phyloP scores from a whole-genome alignment of 1,140 invertebrate species.

The Spodoptera frugiperda region DNA sequence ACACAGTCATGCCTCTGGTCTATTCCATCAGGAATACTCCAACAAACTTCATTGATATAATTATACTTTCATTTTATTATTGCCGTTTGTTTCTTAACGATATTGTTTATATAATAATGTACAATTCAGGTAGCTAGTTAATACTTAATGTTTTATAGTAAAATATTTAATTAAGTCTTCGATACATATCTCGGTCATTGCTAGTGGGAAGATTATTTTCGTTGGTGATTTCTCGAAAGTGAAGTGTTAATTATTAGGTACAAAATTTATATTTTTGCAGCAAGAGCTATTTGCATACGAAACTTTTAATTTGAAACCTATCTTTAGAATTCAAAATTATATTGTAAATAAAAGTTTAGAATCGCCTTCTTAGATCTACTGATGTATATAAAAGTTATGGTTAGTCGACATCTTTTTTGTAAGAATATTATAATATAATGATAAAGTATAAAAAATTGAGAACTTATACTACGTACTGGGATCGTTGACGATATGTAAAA shows the following conservation, averaged over 20 bases:
- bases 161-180: constrained; percentile 49
- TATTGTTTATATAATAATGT: constrained; percentile 42
- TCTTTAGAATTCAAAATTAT: constrained; percentile 55
- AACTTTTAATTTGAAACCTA: constrained; percentile 43
- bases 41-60: constrained; percentile 37
- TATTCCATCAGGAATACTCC: constrained; percentile 41
- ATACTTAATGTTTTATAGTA: constrained; percentile 51
- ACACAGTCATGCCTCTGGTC: constrained; percentile 49
- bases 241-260: constrained; percentile 35
- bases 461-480: constrained; percentile 58
- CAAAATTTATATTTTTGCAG: constrained; percentile 57
- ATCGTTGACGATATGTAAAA: constrained; percentile 52
- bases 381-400: constrained; percentile 69
- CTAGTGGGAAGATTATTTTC: constrained; percentile 31
- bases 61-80: constrained; percentile 21
- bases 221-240: constrained; percentile 31
- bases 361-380: constrained; percentile 78
- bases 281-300: constrained; percentile 37
- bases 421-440: constrained; percentile 50
- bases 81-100: not conserved
- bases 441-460: constrained; percentile 46
- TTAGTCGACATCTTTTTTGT: constrained; percentile 63
- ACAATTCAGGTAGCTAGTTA: constrained; percentile 47
- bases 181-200: constrained; percentile 59
- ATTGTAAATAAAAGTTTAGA: constrained; percentile 78